These are phyloP conservation scores for Otolemur crassicaudatus DNA, from an alignment of 2,797 vertebrate genomes.

Conservation along the genomic window DNA sequence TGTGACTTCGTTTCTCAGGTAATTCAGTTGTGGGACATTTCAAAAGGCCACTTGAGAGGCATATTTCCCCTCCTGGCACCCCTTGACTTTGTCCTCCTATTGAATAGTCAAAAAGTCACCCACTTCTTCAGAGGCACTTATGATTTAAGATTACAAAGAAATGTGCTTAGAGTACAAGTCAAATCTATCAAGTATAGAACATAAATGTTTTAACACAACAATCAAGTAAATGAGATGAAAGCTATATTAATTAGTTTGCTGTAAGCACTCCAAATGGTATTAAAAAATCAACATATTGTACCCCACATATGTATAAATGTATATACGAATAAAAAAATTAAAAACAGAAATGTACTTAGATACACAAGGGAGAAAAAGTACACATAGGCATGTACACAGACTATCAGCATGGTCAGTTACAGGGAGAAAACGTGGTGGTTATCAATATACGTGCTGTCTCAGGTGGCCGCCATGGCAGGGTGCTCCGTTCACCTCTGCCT, in stretches of 20 bases:
- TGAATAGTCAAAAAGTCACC: background rate
- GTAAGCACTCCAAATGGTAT: too few relatives aligned
- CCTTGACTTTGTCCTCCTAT: background rate
- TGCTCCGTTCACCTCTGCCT: rapidly evolving
- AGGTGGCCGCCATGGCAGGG: background rate
- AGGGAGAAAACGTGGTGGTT: background rate
- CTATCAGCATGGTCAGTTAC: too few relatives aligned
- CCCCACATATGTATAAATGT: too few relatives aligned
- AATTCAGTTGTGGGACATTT: background rate
- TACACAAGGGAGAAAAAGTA: background rate
- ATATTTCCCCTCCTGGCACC: background rate
- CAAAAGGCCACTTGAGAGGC: background rate
- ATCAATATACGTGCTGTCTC: background rate
- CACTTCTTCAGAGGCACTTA: background rate
- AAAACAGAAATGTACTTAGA: background rate
- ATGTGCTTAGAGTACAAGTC: background rate
- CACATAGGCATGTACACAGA: rapidly evolving
- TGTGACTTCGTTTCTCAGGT: background rate
- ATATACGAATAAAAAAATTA: too few relatives aligned
- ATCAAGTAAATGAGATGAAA: too few relatives aligned
- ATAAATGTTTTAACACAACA: too few relatives aligned
- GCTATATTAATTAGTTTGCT: too few relatives aligned
- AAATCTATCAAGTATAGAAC: too few relatives aligned
- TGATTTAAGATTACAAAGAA: background rate
- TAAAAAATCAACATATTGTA: too few relatives aligned